Evolutionary conservation across 1,140 invertebrate species (phyloP).

Genomic region (Hirudo medicinalis): DNA sequence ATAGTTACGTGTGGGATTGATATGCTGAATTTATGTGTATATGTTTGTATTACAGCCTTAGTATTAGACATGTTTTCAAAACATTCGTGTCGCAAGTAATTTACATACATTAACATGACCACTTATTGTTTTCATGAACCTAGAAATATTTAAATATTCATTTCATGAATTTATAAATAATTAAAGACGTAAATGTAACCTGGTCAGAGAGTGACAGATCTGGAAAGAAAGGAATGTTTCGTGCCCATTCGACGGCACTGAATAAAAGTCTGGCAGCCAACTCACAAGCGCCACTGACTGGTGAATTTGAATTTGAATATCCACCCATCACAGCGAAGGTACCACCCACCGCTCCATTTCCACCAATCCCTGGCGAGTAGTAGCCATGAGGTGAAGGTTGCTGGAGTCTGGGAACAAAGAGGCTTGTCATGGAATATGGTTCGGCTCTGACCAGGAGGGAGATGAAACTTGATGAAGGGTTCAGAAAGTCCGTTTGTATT

Average conservation of each 20-base stretch:
- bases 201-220: conserved; percentile 62
- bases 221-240: conserved; percentile 93
- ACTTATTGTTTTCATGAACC: too few species aligned
- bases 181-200: conserved; percentile 43
- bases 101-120: too few species aligned
- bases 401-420: background rate
- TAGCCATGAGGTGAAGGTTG: conserved; percentile 60
- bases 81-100: too few species aligned
- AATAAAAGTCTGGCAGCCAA: conserved; percentile 86
- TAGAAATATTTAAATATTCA: background rate
- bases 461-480: conserved; percentile 85
- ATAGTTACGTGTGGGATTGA: too few species aligned
- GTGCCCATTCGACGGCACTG: conserved; percentile 90
- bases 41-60: too few species aligned
- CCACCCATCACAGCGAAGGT: conserved; percentile 24
- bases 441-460: conserved; percentile 82
- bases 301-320: background rate
- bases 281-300: conserved; percentile 82
- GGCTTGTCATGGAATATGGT: conserved; percentile 51
- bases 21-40: too few species aligned
- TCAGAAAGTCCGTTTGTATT: background rate
- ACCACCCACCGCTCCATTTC: conserved; percentile 23
- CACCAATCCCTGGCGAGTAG: conserved; percentile 60
- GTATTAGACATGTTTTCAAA: too few species aligned
- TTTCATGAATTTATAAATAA: background rate